Base-by-base conservation (phyloP, 2,888 invertebrate genomes). In the Beris morrisii region DNA sequence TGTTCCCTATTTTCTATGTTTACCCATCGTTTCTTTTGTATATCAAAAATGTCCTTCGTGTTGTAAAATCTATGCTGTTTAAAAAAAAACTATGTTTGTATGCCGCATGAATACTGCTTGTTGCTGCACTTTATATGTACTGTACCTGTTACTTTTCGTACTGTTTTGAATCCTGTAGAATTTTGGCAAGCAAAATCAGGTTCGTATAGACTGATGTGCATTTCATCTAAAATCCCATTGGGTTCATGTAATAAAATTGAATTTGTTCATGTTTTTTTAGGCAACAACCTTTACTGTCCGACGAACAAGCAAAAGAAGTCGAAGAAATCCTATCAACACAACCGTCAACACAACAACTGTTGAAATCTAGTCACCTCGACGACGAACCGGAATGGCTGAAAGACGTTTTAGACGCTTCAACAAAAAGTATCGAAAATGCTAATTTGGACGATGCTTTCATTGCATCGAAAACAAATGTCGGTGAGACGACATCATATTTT, bases 221-320 rank as follows among this genome's bases (percentile, higher is more conserved):
- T 52, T 22, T 22, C 3, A 22, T 22, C 1, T 22, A 3, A 22
- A 22, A 2, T 22, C 22, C 3, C 22, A 22, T 22, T 22, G 22
- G 22, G 22, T 22, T 43, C 9, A 45, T 38, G 38, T 38, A 7
- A 38, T 38, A 38, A 1, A 38, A 38, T 61, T 43, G 15, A 15
- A 2, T 48, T 15, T 48, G n/a, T 48, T 48, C 28, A 53, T 53
- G 9, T 12, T 52, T 61, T n/a, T 61, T 70, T 82, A 91, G 91
- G 81, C 89, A 90, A 85, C 91, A 91, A 82, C 87, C 88, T 77
- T 83, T 92, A 76, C 84, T 92, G 76, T 92, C 92, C 69, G 93
- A 94, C 79, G 93, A 93, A 82, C 93, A 93, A 82, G 93, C 93
- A 72, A 91, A 92, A 80, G 93, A 94, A 84, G 92, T 93, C 72